A percentile compares a stretch with the other conserved stretches of the same genome.
Conservation (phyloP, 2,888 invertebrate species). For the Apomyelois bistriatella region DNA sequence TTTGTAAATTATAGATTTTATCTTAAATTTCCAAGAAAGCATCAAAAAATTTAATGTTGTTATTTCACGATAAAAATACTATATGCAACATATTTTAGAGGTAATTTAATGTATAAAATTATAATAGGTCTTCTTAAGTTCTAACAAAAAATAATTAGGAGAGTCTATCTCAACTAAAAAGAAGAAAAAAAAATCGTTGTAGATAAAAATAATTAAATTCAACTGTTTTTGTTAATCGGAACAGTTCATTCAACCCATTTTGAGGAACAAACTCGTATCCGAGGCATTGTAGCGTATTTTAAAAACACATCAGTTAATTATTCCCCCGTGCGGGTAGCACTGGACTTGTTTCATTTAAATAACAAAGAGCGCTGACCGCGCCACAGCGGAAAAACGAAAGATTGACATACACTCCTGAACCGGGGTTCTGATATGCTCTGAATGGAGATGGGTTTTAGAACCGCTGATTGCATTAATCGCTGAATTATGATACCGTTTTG, state of each 20-base stretch:
- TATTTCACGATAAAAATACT: too few species aligned
- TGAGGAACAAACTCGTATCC: background rate
- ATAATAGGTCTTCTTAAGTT: too few species aligned
- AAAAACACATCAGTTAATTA: slow-evolving; percentile 62
- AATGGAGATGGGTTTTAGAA: slow-evolving; percentile 29
- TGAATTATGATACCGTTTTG: background rate
- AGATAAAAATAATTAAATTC: background rate
- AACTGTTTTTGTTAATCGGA: background rate
- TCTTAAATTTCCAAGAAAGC: too few species aligned
- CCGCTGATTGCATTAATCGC: slow-evolving; percentile 19
- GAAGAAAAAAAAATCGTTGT: background rate
- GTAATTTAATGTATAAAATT: too few species aligned
- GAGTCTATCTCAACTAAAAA: background rate
- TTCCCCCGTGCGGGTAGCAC: slow-evolving; percentile 45
- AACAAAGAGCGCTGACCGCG: slow-evolving; percentile 62
- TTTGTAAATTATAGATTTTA: too few species aligned
- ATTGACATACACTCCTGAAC: slow-evolving; percentile 47
- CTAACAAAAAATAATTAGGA: too few species aligned
- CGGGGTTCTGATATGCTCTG: slow-evolving; percentile 27
- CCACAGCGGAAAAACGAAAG: slow-evolving; percentile 50
- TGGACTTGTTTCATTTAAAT: slow-evolving; percentile 64
- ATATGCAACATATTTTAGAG: too few species aligned
- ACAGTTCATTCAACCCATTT: slow-evolving; percentile 6
- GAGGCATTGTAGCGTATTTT: slow-evolving; percentile 24
- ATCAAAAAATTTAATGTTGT: too few species aligned